A percentile compares a stretch with the other conserved stretches of the same genome.
These are phyloP conservation scores for Manduca sexta DNA, from an alignment of 1,140 invertebrate genomes.

Conservation along the genomic window DNA sequence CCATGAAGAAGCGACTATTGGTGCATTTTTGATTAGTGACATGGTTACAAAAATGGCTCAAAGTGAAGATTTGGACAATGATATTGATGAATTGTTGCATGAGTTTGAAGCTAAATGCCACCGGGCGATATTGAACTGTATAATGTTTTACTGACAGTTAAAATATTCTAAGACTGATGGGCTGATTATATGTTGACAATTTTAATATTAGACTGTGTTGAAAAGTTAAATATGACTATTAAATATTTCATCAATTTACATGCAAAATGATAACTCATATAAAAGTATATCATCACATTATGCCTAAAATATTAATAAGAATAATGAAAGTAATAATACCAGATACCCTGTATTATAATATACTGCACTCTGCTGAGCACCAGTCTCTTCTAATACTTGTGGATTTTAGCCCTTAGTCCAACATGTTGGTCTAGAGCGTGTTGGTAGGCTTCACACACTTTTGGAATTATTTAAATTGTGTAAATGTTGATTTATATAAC, in stretches of 20 bases:
- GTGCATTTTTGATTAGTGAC: constrained; percentile 98
- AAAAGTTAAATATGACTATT: too few relatives aligned
- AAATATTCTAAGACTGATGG: not conserved
- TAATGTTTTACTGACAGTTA: constrained; percentile 92
- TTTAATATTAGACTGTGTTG: not conserved
- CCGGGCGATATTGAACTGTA: constrained; percentile 91
- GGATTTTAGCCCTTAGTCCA: too few relatives aligned
- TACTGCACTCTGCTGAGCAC: too few relatives aligned
- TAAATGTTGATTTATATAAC: not conserved
- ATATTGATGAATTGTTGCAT: constrained; percentile 97
- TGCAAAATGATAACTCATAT: too few relatives aligned
- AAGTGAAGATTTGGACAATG: constrained; percentile 96
- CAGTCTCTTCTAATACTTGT: too few relatives aligned
- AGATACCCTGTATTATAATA: too few relatives aligned
- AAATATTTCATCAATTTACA: too few relatives aligned
- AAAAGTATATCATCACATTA: too few relatives aligned
- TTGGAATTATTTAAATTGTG: not conserved
- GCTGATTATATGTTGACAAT: not conserved
- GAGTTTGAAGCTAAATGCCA: constrained; percentile 95
- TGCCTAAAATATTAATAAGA: too few relatives aligned
- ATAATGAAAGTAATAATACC: too few relatives aligned
- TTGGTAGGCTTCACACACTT: too few relatives aligned
- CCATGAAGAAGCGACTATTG: constrained; percentile 99
- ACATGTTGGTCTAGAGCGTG: too few relatives aligned
- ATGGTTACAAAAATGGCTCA: constrained; percentile 91